A percentile compares a stretch with the other conserved stretches of the same genome.
Evolutionary conservation across 1,140 invertebrate genomes (phyloP).

Genomic region (Doryteuthis pealeii): DNA sequence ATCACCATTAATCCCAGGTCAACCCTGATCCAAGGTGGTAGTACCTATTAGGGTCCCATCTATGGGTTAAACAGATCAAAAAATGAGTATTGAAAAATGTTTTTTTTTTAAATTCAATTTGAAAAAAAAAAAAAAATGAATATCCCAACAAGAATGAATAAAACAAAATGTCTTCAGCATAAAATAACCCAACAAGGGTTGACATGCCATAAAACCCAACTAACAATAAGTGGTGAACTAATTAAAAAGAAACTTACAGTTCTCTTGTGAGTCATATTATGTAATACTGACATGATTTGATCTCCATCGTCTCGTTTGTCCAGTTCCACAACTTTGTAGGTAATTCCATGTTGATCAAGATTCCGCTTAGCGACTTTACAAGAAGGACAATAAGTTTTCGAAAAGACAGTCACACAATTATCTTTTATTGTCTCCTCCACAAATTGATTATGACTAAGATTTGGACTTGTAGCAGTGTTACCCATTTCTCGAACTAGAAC

Average conservation of each 20-base stretch:
- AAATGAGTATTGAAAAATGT: too few species aligned
- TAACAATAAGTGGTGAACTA: too few species aligned
- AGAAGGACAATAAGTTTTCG: slow-evolving; percentile 85
- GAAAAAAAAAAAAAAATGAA: too few species aligned
- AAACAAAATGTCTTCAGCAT: too few species aligned
- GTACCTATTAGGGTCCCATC: too few species aligned
- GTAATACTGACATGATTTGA: slow-evolving; percentile 77
- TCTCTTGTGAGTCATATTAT: slow-evolving; percentile 78
- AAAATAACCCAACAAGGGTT: too few species aligned
- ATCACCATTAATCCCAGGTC: too few species aligned
- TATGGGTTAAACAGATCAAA: too few species aligned
- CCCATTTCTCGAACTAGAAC: neutral
- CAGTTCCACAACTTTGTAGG: slow-evolving; percentile 75
- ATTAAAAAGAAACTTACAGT: slow-evolving; percentile 66
- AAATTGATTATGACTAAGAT: slow-evolving; percentile 16
- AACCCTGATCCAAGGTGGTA: too few species aligned
- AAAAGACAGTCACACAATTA: slow-evolving; percentile 80
- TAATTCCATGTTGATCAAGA: slow-evolving; percentile 38
- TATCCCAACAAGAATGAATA: too few species aligned
- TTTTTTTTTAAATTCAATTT: too few species aligned
- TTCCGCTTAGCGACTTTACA: slow-evolving; percentile 78
- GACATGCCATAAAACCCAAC: too few species aligned
- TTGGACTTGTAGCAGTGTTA: neutral
- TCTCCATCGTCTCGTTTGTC: slow-evolving; percentile 75
- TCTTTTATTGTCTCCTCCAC: slow-evolving; percentile 21